Evolutionary conservation across 2,113 vertebrate genomes (phyloP).

Genomic region (Symphodus melops): DNA sequence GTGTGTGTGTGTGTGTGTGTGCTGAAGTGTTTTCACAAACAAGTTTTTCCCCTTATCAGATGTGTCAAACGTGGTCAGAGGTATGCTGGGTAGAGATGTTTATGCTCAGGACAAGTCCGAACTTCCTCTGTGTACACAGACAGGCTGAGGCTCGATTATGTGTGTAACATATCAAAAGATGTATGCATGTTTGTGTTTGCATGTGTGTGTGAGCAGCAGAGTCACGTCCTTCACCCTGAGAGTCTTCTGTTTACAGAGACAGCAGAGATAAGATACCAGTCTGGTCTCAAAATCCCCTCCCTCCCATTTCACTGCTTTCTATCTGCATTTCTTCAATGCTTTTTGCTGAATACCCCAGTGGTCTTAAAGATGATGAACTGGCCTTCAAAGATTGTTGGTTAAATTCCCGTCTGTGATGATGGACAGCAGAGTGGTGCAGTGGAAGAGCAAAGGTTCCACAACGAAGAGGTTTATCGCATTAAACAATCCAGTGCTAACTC

Average conservation of each 20-base stretch:
- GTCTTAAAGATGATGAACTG: conserved; percentile 77
- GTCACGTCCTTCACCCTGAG: conserved; percentile 44
- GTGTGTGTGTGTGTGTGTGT: conserved; percentile 33
- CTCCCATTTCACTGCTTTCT: neutral
- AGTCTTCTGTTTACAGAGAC: conserved; percentile 60
- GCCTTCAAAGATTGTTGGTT: conserved; percentile 75
- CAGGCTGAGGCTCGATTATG: conserved; percentile 22
- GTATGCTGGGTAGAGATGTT: conserved; percentile 57
- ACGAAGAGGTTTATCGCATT: neutral
- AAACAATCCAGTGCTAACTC: no score
- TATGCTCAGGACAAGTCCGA: conserved; percentile 59
- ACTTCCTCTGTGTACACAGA: conserved; percentile 54
- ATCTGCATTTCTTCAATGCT: neutral
- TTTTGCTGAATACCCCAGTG: conserved; percentile 53
- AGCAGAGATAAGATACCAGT: conserved; percentile 44
- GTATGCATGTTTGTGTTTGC: neutral
- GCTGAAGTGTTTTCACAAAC: conserved; percentile 53
- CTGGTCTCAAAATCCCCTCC: conserved; percentile 23
- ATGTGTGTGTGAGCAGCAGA: conserved; percentile 13
- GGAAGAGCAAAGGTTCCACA: neutral
- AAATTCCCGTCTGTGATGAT: conserved; percentile 68
- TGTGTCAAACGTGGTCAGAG: conserved; percentile 46
- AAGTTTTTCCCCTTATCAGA: conserved; percentile 66
- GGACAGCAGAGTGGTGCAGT: neutral
- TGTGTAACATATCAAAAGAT: conserved; percentile 6